Evolutionary conservation across 2,113 vertebrate genomes (phyloP).

Genomic region (Sapayoa aenigma): DNA sequence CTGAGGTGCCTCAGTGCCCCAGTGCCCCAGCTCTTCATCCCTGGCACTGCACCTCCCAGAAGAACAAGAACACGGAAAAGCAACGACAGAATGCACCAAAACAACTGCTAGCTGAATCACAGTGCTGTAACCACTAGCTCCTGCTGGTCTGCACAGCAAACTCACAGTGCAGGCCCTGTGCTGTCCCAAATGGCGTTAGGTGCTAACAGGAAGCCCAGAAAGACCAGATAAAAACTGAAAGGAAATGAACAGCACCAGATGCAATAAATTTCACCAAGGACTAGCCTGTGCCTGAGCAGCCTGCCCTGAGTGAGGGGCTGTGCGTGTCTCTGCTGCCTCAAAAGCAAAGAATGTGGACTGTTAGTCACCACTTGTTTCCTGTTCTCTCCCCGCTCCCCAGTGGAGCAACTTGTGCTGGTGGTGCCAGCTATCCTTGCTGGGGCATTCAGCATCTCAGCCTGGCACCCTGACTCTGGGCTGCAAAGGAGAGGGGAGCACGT

Average conservation of each 20-base stretch:
- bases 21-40: background rate
- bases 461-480: background rate
- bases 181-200: background rate
- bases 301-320: background rate
- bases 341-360: background rate
- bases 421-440: background rate
- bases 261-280: background rate
- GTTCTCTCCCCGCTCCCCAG: background rate
- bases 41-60: background rate
- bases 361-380: constrained; percentile 35
- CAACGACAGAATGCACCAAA: background rate
- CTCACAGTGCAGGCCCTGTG: background rate
- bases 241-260: constrained; percentile 38
- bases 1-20: background rate
- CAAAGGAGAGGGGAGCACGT: background rate
- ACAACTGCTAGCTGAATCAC: background rate
- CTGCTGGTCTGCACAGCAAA: background rate
- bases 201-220: constrained; percentile 44
- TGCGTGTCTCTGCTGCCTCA: background rate
- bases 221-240: constrained; percentile 63
- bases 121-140: background rate
- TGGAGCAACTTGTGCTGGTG: background rate
- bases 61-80: background rate
- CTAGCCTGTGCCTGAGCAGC: background rate
- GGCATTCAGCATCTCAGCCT: background rate